Conservation (phyloP, 2,113 vertebrate species). For the Mustela lutreola region DNA sequence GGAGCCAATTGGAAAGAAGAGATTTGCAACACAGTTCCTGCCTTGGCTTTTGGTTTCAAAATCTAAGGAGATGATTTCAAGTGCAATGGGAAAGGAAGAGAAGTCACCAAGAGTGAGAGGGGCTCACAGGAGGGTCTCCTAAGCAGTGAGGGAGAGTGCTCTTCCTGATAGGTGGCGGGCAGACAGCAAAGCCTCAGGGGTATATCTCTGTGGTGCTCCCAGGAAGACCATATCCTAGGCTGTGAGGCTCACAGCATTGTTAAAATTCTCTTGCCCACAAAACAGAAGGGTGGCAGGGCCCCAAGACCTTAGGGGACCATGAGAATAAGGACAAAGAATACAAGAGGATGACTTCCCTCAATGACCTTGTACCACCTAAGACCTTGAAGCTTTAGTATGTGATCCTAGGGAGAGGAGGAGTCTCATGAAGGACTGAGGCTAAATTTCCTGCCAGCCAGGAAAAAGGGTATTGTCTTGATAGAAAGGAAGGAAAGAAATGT, state of each 20-base stretch:
- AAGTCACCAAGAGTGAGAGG: neutral
- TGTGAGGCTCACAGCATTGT: neutral
- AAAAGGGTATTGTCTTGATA: neutral
- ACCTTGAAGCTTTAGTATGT: neutral
- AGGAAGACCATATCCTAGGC: neutral
- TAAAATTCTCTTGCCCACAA: neutral
- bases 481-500: neutral
- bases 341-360: too few relatives aligned
- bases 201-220: neutral
- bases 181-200: neutral
- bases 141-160: neutral
- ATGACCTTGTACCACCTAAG: neutral
- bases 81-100: neutral
- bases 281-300: neutral
- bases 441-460: neutral
- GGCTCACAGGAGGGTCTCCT: neutral
- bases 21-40: neutral
- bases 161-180: neutral
- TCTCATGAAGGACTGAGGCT: neutral
- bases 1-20: neutral
- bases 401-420: neutral
- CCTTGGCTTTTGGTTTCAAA: neutral
- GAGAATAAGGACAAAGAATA: neutral
- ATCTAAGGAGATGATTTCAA: neutral
- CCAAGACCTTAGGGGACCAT: neutral